Evolutionary conservation across 2,888 invertebrate genomes (phyloP).

Genomic region (Gastrophysa polygoni): DNA sequence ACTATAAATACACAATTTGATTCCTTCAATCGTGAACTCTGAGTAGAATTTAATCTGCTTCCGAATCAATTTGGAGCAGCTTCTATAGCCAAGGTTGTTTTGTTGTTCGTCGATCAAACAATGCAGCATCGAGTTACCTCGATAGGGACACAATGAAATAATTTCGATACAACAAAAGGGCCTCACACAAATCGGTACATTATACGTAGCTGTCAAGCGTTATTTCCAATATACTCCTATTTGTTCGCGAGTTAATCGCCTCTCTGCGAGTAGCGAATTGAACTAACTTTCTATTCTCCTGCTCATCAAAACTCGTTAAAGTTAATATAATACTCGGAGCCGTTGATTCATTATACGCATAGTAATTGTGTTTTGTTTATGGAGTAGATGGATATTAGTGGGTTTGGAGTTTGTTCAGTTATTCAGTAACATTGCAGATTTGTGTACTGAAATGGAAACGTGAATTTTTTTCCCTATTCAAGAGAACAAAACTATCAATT

Average conservation of each 20-base stretch:
- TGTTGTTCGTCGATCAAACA: no score
- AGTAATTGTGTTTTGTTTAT: background rate
- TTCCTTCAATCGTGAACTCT: no score
- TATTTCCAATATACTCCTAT: background rate
- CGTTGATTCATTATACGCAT: background rate
- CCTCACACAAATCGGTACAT: background rate
- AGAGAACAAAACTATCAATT: no score
- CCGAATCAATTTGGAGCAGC: background rate
- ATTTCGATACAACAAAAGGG: background rate
- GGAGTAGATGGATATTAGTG: background rate
- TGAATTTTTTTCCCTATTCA: no score
- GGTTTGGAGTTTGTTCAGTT: background rate
- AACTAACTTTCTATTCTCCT: background rate
- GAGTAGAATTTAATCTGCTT: no score
- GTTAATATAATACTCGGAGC: background rate
- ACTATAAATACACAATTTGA: no score
- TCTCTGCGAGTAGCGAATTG: no score
- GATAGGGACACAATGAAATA: background rate
- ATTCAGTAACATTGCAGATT: no score
- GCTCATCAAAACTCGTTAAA: background rate
- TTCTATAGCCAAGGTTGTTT: no score
- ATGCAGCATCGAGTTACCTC: no score
- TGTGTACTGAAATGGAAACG: no score
- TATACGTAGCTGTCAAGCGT: no score
- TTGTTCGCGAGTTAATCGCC: background rate